phyloP scores from a whole-genome alignment of 2,797 vertebrate species.

The Alectoris magna region DNA sequence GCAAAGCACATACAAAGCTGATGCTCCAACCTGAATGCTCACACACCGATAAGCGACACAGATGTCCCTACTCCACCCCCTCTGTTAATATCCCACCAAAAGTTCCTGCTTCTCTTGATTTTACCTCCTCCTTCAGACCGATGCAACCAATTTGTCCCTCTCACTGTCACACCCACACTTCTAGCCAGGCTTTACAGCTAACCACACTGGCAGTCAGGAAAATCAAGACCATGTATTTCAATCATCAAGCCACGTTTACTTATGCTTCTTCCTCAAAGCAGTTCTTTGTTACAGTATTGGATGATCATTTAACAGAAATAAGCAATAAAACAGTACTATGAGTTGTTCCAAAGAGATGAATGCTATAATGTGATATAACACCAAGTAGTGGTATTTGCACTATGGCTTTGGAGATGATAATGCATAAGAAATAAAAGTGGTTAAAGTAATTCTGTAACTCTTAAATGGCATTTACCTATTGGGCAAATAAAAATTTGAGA shows the following conservation, averaged over 20 bases:
- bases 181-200: neutral
- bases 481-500: conserved; percentile 31
- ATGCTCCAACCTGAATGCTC: neutral
- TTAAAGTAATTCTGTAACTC: conserved; percentile 49
- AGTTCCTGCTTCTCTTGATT: neutral
- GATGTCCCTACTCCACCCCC: neutral
- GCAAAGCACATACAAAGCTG: neutral
- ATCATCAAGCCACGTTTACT: neutral
- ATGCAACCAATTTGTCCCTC: neutral
- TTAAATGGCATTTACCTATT: conserved; percentile 56
- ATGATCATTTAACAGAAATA: neutral
- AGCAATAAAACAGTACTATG: neutral
- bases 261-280: neutral
- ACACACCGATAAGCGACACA: accelerated
- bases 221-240: neutral
- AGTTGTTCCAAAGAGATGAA: neutral
- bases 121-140: neutral
- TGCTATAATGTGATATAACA: neutral
- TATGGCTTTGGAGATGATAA: conserved; percentile 1
- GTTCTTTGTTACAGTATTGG: neutral
- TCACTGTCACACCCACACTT: neutral
- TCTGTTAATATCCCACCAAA: neutral
- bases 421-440: conserved; percentile 29
- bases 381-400: neutral
- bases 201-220: neutral